phyloP scores from a whole-genome alignment of 1,140 invertebrate genomes.

The Drosophila nebulosa region DNA sequence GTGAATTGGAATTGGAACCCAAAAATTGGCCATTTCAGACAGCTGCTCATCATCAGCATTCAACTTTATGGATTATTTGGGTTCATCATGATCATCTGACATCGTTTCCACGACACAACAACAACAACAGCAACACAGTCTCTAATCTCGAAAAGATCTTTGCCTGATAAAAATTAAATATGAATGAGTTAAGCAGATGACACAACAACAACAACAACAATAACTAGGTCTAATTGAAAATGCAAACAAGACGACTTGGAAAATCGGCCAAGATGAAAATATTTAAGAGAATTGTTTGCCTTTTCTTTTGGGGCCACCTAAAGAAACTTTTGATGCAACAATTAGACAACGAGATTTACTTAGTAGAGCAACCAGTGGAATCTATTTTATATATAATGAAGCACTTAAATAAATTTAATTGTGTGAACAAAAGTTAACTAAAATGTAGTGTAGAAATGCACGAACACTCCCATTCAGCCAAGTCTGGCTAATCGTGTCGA shows the following conservation, averaged over 20 bases:
- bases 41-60: constrained; percentile 1
- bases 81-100: constrained; percentile 31
- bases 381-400: constrained; percentile 68
- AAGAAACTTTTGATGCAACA: constrained; percentile 49
- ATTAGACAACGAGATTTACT: constrained; percentile 68
- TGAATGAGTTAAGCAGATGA: constrained; percentile 42
- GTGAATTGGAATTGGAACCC: no score
- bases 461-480: constrained; percentile 11
- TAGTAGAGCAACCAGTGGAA: constrained; percentile 61
- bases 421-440: constrained; percentile 58
- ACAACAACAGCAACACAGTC: constrained; percentile 5
- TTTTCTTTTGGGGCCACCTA: no score
- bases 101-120: constrained; percentile 51
- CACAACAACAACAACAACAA: no score
- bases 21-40: constrained; percentile 5
- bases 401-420: constrained; percentile 80
- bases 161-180: constrained; percentile 74
- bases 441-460: constrained; percentile 57
- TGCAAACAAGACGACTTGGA: constrained; percentile 59
- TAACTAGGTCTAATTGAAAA: constrained; percentile 76
- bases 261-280: constrained; percentile 55
- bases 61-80: no score
- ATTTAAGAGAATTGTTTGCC: not conserved
- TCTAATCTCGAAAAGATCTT: constrained; percentile 68
- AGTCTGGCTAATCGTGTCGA: not conserved